These are phyloP conservation scores for Synanthedon andrenaeformis DNA, from an alignment of 2,888 invertebrate genomes.

Conservation along the genomic window DNA sequence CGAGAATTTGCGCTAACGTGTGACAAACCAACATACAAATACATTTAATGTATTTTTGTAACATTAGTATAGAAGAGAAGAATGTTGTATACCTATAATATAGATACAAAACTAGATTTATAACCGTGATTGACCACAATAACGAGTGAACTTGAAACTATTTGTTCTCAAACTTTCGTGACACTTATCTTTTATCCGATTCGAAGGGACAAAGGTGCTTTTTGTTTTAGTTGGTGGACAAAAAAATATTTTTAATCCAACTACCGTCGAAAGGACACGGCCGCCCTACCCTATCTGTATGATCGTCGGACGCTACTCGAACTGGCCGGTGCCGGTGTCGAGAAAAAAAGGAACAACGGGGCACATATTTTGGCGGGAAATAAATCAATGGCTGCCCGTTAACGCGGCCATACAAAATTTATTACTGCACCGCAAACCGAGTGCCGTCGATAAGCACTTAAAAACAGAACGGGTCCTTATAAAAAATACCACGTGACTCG, in stretches of 20 bases:
- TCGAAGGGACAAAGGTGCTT: conserved; percentile 11
- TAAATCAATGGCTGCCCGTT: conserved; percentile 55
- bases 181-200: conserved; percentile 46
- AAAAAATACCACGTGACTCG: conserved; percentile 30
- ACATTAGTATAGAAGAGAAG: too few species aligned
- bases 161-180: conserved; percentile 15
- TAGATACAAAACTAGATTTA: too few species aligned
- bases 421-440: conserved; percentile 48
- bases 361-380: conserved; percentile 67
- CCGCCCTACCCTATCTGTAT: conserved; percentile 56
- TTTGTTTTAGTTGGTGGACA: conserved; percentile 1
- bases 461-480: conserved; percentile 19
- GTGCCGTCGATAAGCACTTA: conserved; percentile 37
- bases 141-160: neutral
- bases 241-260: conserved; percentile 44
- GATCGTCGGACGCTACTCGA: conserved; percentile 65
- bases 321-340: conserved; percentile 53
- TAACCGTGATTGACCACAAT: too few species aligned
- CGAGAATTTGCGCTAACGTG: too few species aligned
- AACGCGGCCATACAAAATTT: conserved; percentile 62
- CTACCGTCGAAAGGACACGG: conserved; percentile 60
- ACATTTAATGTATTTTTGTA: too few species aligned
- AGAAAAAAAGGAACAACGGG: conserved; percentile 38
- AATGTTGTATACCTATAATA: too few species aligned
- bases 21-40: too few species aligned